Evolutionary conservation across 1,140 invertebrate species (phyloP).

Genomic region (Belonocnema kinseyi): DNA sequence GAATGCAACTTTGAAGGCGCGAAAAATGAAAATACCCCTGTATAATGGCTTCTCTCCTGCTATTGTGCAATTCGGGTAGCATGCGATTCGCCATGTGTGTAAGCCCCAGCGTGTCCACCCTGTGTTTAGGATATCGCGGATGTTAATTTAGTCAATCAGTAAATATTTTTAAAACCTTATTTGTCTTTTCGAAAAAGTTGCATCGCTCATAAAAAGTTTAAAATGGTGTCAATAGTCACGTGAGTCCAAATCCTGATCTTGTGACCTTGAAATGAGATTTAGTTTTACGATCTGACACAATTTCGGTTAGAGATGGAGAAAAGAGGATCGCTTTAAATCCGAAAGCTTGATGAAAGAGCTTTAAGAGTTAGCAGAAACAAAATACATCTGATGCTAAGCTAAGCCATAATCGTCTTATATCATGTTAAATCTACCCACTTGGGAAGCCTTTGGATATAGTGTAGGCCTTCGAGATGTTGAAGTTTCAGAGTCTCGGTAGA

Average conservation of each 20-base stretch:
- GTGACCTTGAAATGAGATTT: slow-evolving; percentile 43
- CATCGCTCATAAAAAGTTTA: too few relatives aligned
- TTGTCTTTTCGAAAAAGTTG: too few relatives aligned
- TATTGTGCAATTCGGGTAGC: too few relatives aligned
- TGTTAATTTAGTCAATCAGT: too few relatives aligned
- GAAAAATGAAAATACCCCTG: too few relatives aligned
- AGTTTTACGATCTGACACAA: slow-evolving; percentile 46
- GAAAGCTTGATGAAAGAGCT: slow-evolving; percentile 37
- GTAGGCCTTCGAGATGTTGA: slow-evolving; percentile 43
- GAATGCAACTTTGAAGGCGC: too few relatives aligned
- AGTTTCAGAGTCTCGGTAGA: slow-evolving; percentile 32
- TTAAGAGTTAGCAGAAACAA: slow-evolving; percentile 48
- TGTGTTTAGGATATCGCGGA: too few relatives aligned
- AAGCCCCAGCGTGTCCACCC: too few relatives aligned
- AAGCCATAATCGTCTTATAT: slow-evolving; percentile 72
- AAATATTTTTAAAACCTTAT: too few relatives aligned
- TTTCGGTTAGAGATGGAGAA: not conserved
- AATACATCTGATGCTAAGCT: slow-evolving; percentile 60
- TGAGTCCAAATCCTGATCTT: not conserved
- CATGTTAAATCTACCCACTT: slow-evolving; percentile 66
- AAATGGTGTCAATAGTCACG: too few relatives aligned
- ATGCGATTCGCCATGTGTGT: too few relatives aligned
- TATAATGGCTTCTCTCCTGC: too few relatives aligned
- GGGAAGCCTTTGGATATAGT: slow-evolving; percentile 39
- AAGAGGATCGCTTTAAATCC: not conserved